Conservation (phyloP, 2,797 vertebrate genomes). For the Cynodonichthys magdalenae region DNA sequence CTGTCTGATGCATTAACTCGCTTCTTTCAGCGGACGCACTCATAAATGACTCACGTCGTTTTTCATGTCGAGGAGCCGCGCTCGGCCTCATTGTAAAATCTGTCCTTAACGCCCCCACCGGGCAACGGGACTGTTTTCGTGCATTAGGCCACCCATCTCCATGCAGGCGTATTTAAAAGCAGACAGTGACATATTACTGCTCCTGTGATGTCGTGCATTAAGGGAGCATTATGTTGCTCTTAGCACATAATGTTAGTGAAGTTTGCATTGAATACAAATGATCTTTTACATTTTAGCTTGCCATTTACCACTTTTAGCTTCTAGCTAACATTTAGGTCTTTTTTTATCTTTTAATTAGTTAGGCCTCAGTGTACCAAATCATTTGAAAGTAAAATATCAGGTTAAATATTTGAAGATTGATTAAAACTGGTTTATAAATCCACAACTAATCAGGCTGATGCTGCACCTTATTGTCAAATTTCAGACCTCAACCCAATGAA, state of each 20-base stretch:
- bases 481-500: too few relatives aligned
- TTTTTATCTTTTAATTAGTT: too few relatives aligned
- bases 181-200: conserved; percentile 47
- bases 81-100: conserved; percentile 39
- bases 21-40: conserved; percentile 60
- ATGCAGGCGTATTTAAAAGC: conserved; percentile 45
- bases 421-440: too few relatives aligned
- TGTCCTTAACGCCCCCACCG: conserved; percentile 16
- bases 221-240: conserved; percentile 57
- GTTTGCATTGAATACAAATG: conserved; percentile 57
- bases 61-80: conserved; percentile 37
- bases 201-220: conserved; percentile 55
- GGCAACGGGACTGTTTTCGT: conserved; percentile 49
- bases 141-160: conserved; percentile 52
- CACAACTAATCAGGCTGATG: neutral
- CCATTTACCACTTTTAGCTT: too few relatives aligned
- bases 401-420: too few relatives aligned
- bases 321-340: too few relatives aligned
- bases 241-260: conserved; percentile 51
- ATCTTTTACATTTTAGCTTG: conserved; percentile 14
- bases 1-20: conserved; percentile 72
- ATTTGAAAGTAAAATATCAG: too few relatives aligned
- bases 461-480: neutral
- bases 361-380: too few relatives aligned
- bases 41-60: conserved; percentile 58